phyloP scores from a whole-genome alignment of 2,797 vertebrate species.

The Myotis daubentonii region DNA sequence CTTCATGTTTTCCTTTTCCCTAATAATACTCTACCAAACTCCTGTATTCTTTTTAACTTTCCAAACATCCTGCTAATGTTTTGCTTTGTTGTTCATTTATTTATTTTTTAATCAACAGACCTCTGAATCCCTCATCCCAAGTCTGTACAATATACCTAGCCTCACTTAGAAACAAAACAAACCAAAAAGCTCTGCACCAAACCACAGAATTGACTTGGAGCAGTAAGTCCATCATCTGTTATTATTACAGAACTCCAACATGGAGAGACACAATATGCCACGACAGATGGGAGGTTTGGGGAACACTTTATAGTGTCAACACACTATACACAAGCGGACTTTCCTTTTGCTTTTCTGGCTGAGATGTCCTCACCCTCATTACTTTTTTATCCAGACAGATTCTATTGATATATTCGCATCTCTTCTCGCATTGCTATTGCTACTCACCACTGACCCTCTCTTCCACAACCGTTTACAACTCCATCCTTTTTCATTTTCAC shows the following conservation, averaged over 20 bases:
- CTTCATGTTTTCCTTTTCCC: neutral
- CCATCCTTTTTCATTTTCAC: neutral
- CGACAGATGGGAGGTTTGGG: neutral
- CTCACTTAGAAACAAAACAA: neutral
- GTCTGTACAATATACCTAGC: neutral
- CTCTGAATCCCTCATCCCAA: neutral
- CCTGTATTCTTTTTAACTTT: neutral
- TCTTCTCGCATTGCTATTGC: neutral
- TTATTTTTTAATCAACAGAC: neutral
- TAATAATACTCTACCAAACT: rapidly evolving
- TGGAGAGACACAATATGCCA: rapidly evolving
- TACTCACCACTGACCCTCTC: neutral
- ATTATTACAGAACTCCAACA: neutral
- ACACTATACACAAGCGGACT: neutral
- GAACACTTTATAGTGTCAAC: neutral
- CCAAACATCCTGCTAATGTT: neutral
- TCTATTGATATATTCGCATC: neutral
- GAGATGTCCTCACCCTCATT: neutral
- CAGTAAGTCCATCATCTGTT: neutral
- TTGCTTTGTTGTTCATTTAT: neutral
- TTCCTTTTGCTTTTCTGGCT: neutral
- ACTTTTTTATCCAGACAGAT: neutral
- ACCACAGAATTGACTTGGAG: neutral
- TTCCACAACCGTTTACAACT: neutral
- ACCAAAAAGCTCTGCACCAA: neutral